phyloP scores from a whole-genome alignment of 92 coral and sea anemone genomes.

The Virgularia gustaviana region DNA sequence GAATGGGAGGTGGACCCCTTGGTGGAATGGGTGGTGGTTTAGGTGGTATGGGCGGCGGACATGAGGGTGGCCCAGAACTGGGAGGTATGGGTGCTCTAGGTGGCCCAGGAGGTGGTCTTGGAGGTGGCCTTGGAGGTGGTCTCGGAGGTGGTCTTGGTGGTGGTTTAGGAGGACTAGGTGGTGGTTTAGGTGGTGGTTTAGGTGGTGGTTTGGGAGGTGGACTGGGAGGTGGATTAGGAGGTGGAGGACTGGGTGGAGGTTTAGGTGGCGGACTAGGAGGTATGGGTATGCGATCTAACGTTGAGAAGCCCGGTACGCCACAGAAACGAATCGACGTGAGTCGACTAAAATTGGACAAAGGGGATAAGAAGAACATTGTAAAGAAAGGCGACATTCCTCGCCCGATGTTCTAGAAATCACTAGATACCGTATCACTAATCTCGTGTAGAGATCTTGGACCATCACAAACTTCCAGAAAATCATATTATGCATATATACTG shows the following conservation, averaged over 20 bases:
- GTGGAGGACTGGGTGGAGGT: constrained; percentile 28
- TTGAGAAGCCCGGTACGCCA: constrained; percentile 45
- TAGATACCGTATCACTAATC: background rate
- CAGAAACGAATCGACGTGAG: constrained; percentile 63
- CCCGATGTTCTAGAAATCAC: constrained; percentile 18
- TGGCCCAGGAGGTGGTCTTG: constrained; percentile 38
- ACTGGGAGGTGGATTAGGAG: background rate
- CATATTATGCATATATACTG: too few species aligned
- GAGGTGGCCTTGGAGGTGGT: constrained; percentile 24
- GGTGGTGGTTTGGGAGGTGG: constrained; percentile 55
- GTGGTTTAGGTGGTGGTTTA: constrained; percentile 9
- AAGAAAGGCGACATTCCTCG: constrained; percentile 66
- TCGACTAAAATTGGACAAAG: constrained; percentile 61
- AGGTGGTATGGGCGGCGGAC: constrained; percentile 44
- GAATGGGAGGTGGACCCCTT: constrained; percentile 48
- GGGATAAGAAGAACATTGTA: constrained; percentile 64
- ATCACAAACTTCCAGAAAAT: too few species aligned
- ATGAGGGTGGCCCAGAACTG: constrained; percentile 61
- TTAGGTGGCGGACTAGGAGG: constrained; percentile 73
- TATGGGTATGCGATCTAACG: constrained; percentile 45
- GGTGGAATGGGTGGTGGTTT: constrained; percentile 64
- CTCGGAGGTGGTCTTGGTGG: background rate
- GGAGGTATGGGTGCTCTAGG: constrained; percentile 56
- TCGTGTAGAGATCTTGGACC: background rate
- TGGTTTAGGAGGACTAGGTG: constrained; percentile 32